Percentiles rank a stretch among this genome's conserved stretches.
These are phyloP conservation scores for Halictus quadricinctus DNA, from an alignment of 2,888 invertebrate genomes.

Conservation along the genomic window DNA sequence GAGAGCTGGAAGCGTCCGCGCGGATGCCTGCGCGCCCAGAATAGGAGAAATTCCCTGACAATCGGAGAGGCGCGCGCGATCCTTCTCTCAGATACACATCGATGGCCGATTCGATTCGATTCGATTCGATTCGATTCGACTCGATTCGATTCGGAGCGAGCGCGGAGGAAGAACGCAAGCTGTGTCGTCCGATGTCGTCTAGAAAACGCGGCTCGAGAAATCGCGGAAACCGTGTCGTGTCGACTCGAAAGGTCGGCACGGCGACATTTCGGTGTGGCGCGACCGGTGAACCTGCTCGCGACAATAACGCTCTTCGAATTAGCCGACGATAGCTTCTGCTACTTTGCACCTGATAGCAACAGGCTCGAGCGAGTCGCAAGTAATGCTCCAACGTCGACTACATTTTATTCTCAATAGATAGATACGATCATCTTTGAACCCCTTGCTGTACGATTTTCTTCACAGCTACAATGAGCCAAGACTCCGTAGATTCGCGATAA, in stretches of 20 bases:
- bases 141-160: slow-evolving; percentile 33
- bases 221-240: slow-evolving; percentile 70
- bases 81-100: slow-evolving; percentile 49
- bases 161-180: slow-evolving; percentile 20
- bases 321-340: neutral
- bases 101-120: neutral
- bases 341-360: neutral
- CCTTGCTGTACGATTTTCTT: too few species aligned
- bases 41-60: slow-evolving; percentile 59
- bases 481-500: too few species aligned
- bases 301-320: slow-evolving; percentile 10
- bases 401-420: neutral
- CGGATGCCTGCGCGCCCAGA: slow-evolving; percentile 42
- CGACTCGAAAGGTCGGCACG: slow-evolving; percentile 67
- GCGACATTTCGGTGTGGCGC: slow-evolving; percentile 64
- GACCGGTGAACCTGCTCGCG: neutral
- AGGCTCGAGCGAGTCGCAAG: neutral
- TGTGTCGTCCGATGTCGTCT: neutral
- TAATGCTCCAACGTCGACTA: neutral
- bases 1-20: slow-evolving; percentile 42
- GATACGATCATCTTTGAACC: neutral
- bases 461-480: too few species aligned
- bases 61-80: slow-evolving; percentile 42
- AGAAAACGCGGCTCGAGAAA: slow-evolving; percentile 64
- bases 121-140: slow-evolving; percentile 1